Base-by-base conservation (phyloP, 2,888 invertebrate species). In the Thera britannica region DNA sequence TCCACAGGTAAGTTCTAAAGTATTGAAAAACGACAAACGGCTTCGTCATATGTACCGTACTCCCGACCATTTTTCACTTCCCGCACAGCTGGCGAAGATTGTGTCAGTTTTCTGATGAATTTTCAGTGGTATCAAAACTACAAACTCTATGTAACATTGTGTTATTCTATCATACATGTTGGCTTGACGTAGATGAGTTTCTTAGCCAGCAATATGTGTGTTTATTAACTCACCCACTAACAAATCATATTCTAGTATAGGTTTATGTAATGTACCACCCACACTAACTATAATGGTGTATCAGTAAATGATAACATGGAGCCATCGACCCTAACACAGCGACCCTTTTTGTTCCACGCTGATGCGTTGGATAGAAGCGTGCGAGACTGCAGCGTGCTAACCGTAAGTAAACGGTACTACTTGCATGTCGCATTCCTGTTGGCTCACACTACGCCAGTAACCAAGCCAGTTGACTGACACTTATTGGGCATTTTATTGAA, bases 261-360 rank as follows among this genome's bases (percentile, higher is more conserved):
- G 44, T 46, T 46, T 46, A 46, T 46, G 9, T 9, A 11, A 36
- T 55, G 36, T 36, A 36, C 55, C 9, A 2, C 34, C 8, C 36
- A 51, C 57, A 44, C 55, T 64, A 66, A 68, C 63, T n/a, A 49
- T 34, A 34, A 67, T 71, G 73, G 77, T 74, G 71, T 74, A 75
- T 83, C 85, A 83, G 89, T 83, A 85, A 90, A 89, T 89, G 89
- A 88, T 89, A 89, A 89, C 86, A 87, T 72, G 71, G 75, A 79
- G 77, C 77, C 74, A 69, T 66, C 67, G 69, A 67, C 71, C 23
- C 77, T 84, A 85, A 84, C 77, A 74, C 75, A 76, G 76, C 74
- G 75, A 70, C 73, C 74, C 77, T 84, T 90, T 82, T 89, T 87
- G 79, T 85, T 84, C 81, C 85, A 82, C 84, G 83, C 75, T 79